phyloP scores from a whole-genome alignment of 2,113 vertebrate species.

The Hippopotamus amphibius region DNA sequence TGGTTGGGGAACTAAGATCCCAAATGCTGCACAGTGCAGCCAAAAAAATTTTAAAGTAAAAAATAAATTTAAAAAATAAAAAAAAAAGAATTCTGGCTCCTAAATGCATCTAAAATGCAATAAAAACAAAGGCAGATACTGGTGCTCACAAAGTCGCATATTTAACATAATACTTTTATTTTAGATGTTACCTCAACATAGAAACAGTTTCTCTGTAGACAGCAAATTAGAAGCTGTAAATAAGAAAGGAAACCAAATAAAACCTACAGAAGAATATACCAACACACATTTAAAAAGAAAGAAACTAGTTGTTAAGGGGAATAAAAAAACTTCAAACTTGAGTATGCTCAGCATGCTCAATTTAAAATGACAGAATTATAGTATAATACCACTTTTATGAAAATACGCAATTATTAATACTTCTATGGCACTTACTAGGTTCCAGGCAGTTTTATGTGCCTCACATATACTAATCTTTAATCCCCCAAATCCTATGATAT shows the following conservation, averaged over 20 bases:
- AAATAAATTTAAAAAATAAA: neutral
- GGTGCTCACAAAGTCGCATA: neutral
- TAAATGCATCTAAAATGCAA: constrained; percentile 21
- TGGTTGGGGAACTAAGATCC: neutral
- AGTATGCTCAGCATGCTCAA: neutral
- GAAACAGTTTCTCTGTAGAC: neutral
- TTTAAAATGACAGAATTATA: neutral
- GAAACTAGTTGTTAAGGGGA: neutral
- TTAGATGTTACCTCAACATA: neutral
- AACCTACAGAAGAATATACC: neutral
- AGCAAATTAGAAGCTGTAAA: neutral
- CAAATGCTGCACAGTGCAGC: neutral
- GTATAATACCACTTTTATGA: neutral
- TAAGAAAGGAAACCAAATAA: constrained; percentile 5
- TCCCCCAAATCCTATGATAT: neutral
- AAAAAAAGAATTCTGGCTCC: neutral
- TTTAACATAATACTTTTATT: neutral
- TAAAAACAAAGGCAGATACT: neutral
- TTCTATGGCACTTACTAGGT: neutral
- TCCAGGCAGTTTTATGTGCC: neutral
- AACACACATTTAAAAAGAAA: neutral
- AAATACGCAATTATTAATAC: neutral
- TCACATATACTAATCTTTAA: neutral
- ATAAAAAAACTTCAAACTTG: neutral
- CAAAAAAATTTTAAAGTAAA: neutral